phyloP scores from a whole-genome alignment of 2,797 vertebrate genomes.

The Rhabdomys pumilio region DNA sequence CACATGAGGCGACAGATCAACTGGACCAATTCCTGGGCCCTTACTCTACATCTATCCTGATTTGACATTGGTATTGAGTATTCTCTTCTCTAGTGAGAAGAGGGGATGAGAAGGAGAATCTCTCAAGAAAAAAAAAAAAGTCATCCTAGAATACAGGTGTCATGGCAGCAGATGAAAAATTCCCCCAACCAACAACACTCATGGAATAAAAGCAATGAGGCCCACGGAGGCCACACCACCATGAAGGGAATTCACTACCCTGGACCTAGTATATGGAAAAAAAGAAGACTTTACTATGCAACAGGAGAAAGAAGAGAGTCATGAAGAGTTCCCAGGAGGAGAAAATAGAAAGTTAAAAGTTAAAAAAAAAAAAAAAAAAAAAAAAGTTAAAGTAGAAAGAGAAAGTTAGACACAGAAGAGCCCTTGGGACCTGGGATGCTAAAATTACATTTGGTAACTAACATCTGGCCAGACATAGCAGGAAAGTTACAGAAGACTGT shows the following conservation, averaged over 20 bases:
- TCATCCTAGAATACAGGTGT: neutral
- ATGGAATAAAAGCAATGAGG: neutral
- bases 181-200: neutral
- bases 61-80: neutral
- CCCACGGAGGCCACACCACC: neutral
- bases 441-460: neutral
- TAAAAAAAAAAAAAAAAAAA: too few species aligned
- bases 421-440: neutral
- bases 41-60: neutral
- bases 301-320: neutral
- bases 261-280: neutral
- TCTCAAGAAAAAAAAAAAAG: neutral
- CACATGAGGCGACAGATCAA: neutral
- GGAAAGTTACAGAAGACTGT: neutral
- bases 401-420: neutral
- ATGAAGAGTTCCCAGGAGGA: neutral
- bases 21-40: neutral
- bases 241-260: neutral
- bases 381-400: too few species aligned
- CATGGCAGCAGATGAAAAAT: neutral
- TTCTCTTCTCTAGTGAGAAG: neutral
- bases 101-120: neutral
- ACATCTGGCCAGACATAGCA: neutral
- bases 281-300: neutral
- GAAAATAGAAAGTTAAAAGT: too few species aligned